Evolutionary conservation across 2,113 vertebrate genomes (phyloP).

Genomic region (Promerops cafer): DNA sequence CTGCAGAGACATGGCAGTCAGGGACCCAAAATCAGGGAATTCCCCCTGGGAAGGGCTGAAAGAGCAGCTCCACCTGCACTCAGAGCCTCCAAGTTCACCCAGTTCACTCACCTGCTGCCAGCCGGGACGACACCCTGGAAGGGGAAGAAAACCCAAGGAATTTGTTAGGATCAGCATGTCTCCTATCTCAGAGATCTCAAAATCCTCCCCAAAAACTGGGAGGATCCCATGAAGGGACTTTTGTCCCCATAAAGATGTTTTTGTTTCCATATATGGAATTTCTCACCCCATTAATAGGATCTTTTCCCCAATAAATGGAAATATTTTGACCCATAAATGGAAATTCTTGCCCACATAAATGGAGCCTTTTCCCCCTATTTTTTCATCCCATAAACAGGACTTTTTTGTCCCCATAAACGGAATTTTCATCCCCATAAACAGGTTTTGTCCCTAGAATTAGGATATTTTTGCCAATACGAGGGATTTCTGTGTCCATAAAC

Average conservation of each 20-base stretch:
- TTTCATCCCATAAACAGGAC: background rate
- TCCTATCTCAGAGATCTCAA: background rate
- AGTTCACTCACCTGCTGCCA: constrained; percentile 19
- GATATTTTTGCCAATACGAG: background rate
- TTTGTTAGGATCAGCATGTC: background rate
- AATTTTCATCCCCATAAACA: background rate
- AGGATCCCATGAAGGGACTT: background rate
- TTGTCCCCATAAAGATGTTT: background rate
- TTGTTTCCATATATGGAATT: background rate
- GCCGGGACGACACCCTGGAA: background rate
- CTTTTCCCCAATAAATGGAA: background rate
- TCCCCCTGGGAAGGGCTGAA: background rate
- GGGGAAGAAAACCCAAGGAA: background rate
- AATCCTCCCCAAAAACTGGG: background rate
- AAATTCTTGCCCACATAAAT: background rate
- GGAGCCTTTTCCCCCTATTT: background rate
- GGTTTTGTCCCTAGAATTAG: background rate
- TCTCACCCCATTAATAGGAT: too few relatives aligned
- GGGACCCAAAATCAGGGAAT: background rate
- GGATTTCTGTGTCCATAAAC: too few relatives aligned
- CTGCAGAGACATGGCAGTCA: background rate
- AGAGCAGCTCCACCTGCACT: background rate
- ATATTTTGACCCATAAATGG: background rate
- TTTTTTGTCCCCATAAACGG: background rate
- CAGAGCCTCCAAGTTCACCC: background rate